Evolutionary conservation across 2,113 vertebrate genomes (phyloP).

Genomic region (Hystrix cristata): DNA sequence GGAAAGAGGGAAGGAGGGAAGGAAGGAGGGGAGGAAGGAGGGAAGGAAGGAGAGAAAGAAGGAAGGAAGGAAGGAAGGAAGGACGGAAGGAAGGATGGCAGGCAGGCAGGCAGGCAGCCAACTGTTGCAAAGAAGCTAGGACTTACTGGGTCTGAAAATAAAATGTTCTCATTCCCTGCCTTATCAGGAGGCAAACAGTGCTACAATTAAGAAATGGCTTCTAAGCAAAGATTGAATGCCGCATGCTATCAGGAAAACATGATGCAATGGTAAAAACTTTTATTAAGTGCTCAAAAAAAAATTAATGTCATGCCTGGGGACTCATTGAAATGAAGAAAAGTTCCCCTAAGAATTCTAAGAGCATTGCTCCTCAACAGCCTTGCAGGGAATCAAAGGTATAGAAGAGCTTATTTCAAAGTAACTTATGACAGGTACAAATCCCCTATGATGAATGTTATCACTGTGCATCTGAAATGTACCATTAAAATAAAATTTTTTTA

Average conservation of each 20-base stretch:
- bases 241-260: not conserved
- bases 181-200: slow-evolving; percentile 56
- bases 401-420: not conserved
- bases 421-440: not conserved
- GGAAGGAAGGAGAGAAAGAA: not conserved
- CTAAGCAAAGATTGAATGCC: slow-evolving; percentile 33
- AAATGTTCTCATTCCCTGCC: slow-evolving; percentile 22
- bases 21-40: not conserved
- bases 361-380: not conserved
- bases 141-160: not conserved
- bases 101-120: not conserved
- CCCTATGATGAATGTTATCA: no score
- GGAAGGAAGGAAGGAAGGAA: not conserved
- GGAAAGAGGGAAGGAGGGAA: not conserved
- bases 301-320: not conserved
- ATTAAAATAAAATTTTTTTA: no score
- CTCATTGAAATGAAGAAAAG: not conserved
- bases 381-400: not conserved
- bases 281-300: slow-evolving; percentile 8
- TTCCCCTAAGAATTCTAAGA: not conserved
- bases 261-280: slow-evolving; percentile 16
- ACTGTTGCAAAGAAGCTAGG: slow-evolving; percentile 1
- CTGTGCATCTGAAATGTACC: no score
- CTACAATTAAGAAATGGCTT: slow-evolving; percentile 53
- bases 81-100: not conserved